These are phyloP conservation scores for Gastrophryne carolinensis DNA, from an alignment of 2,797 vertebrate species.

Conservation along the genomic window DNA sequence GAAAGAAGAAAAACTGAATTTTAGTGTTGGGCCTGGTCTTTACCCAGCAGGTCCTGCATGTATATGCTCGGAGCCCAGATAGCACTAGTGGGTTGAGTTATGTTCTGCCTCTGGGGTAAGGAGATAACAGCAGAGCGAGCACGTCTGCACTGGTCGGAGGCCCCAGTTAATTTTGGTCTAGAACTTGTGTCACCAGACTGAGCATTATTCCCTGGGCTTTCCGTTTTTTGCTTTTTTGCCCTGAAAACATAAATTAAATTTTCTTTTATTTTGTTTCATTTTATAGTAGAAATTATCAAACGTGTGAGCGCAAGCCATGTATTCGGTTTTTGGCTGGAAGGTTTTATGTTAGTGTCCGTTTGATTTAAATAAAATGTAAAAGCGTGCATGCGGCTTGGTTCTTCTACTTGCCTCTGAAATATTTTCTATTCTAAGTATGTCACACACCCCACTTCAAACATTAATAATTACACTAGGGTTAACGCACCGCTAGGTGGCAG, in stretches of 20 bases:
- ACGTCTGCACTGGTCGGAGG: not conserved
- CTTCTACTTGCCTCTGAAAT: not conserved
- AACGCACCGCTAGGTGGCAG: too few relatives aligned
- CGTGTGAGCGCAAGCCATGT: not conserved
- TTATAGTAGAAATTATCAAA: slow-evolving; percentile 29
- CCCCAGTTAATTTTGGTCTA: not conserved
- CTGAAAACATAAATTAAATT: slow-evolving; percentile 5
- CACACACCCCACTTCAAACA: too few relatives aligned
- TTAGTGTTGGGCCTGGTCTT: slow-evolving; percentile 6
- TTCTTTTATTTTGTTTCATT: slow-evolving; percentile 17
- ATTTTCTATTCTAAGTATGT: too few relatives aligned
- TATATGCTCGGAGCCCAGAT: slow-evolving; percentile 1
- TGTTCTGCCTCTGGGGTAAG: not conserved
- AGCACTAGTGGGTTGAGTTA: not conserved
- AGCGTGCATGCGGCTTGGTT: not conserved
- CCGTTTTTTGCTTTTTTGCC: slow-evolving; percentile 9
- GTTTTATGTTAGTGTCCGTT: slow-evolving; percentile 32
- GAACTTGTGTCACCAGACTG: not conserved
- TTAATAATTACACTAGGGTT: too few relatives aligned
- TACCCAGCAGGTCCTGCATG: slow-evolving; percentile 23
- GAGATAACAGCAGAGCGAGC: not conserved
- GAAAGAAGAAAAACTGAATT: slow-evolving; percentile 14
- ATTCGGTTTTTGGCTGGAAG: slow-evolving; percentile 14
- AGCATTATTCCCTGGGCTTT: slow-evolving; percentile 7
- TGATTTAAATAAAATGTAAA: slow-evolving; percentile 45